Conservation (phyloP, 2,113 vertebrate species). For the Apus apus region DNA sequence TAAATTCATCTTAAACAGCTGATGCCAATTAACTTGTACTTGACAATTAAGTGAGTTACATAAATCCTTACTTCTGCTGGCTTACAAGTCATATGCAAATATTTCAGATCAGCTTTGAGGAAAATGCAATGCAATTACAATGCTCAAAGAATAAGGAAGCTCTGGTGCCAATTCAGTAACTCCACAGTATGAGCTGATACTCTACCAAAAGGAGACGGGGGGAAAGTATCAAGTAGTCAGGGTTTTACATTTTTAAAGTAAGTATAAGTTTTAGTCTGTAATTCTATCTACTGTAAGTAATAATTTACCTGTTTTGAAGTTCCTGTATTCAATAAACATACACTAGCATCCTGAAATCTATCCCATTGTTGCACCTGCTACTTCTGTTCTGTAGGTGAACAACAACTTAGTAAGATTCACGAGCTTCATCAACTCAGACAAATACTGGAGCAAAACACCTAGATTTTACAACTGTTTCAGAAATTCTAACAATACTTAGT, state of each 20-base stretch:
- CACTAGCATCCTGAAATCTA: background rate
- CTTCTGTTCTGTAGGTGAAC: background rate
- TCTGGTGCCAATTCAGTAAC: background rate
- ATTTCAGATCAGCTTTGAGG: background rate
- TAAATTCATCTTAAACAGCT: background rate
- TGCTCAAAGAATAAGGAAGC: background rate
- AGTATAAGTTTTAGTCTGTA: background rate
- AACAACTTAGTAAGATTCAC: background rate
- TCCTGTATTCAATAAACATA: background rate
- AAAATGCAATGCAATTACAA: background rate
- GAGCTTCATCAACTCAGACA: background rate
- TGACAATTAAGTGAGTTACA: background rate
- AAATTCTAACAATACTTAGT: background rate
- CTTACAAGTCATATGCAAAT: background rate
- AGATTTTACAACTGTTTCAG: background rate
- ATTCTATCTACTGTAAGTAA: background rate
- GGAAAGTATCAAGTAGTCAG: background rate
- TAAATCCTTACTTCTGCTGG: background rate
- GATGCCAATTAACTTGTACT: background rate
- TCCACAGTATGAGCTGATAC: background rate
- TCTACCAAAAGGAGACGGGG: background rate
- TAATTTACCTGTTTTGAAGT: background rate
- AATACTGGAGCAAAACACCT: background rate
- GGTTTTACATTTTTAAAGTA: background rate
- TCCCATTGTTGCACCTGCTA: background rate